Percentiles rank a stretch among this genome's conserved stretches.
Evolutionary conservation across 1,140 invertebrate species (phyloP).

Genomic region (Drosophila gunungcola): DNA sequence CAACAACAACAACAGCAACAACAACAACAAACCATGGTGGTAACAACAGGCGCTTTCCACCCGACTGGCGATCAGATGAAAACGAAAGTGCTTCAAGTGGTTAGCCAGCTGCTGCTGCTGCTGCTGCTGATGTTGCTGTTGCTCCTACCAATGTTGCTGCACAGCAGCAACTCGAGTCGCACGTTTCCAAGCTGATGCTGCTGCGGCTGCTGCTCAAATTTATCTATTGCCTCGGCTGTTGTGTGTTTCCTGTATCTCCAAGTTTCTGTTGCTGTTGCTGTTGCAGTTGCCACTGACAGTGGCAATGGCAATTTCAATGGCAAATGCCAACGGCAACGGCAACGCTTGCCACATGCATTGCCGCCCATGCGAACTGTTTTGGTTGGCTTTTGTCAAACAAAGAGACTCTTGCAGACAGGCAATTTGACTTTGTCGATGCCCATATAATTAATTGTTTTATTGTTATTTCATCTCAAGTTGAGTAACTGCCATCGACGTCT

Average conservation of each 20-base stretch:
- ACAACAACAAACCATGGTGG: too few species aligned
- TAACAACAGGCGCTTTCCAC: conserved; percentile 61
- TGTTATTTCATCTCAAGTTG: conserved; percentile 40
- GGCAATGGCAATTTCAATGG: conserved; percentile 66
- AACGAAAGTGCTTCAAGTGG: conserved; percentile 80
- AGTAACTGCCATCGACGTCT: conserved; percentile 10
- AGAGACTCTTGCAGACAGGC: conserved; percentile 41
- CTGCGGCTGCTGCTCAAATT: conserved; percentile 44
- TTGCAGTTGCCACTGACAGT: conserved; percentile 43
- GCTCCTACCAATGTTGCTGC: conserved; percentile 30
- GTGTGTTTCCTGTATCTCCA: conserved; percentile 70
- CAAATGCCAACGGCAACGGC: conserved; percentile 25
- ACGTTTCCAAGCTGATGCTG: conserved; percentile 52
- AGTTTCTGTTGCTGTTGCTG: conserved; percentile 40
- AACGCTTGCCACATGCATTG: conserved; percentile 54
- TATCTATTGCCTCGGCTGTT: conserved; percentile 32
- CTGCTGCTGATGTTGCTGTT: conserved; percentile 15
- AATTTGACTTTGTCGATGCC: conserved; percentile 42
- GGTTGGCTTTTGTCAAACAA: conserved; percentile 63
- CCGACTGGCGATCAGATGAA: conserved; percentile 75
- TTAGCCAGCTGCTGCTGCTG: conserved; percentile 57
- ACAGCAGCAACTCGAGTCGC: conserved; percentile 47
- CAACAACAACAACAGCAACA: conserved; percentile 2
- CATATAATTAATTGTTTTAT: conserved; percentile 49
- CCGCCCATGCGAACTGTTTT: conserved; percentile 67